phyloP scores from a whole-genome alignment of 2,888 invertebrate genomes.

The Serripes groenlandicus region DNA sequence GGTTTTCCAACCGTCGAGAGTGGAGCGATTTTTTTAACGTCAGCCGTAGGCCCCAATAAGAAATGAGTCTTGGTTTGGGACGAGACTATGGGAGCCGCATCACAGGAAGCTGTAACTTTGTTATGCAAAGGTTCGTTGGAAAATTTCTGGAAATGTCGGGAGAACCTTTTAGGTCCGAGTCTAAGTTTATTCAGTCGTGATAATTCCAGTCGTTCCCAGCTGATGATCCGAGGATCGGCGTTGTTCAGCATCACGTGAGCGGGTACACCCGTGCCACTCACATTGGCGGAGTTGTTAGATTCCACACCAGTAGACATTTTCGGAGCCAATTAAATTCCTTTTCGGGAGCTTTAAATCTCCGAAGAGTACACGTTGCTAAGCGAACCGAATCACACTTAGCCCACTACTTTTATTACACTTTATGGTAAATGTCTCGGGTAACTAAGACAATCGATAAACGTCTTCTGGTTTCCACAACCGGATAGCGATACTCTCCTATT shows the following conservation, averaged over 20 bases:
- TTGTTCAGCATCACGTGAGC: conserved; percentile 65
- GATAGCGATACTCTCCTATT: conserved; percentile 52
- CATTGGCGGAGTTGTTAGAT: conserved; percentile 22
- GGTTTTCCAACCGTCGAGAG: conserved; percentile 83
- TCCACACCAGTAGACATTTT: conserved; percentile 22
- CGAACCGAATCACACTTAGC: conserved; percentile 28
- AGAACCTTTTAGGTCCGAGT: conserved; percentile 78
- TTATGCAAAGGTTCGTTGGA: conserved; percentile 16
- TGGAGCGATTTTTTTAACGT: conserved; percentile 77
- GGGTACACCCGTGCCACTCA: not conserved
- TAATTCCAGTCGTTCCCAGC: conserved; percentile 81
- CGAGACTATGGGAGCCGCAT: conserved; percentile 16
- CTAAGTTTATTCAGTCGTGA: conserved; percentile 79
- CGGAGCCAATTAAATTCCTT: conserved; percentile 3
- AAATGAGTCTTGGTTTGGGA: conserved; percentile 41
- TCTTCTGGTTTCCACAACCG: conserved; percentile 42
- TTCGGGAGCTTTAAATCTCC: conserved; percentile 20
- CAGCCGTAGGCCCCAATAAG: conserved; percentile 57
- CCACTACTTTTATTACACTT: conserved; percentile 23
- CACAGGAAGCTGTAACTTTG: conserved; percentile 18
- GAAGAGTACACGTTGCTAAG: conserved; percentile 52
- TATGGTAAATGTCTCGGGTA: conserved; percentile 38
- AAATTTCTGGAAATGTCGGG: conserved; percentile 80
- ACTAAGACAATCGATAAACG: conserved; percentile 55
- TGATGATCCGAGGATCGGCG: conserved; percentile 73